Evolutionary conservation across 2,888 invertebrate genomes (phyloP), one percentile per base, ranked within the genome.

Genomic region (Margaritifera margaritifera): DNA sequence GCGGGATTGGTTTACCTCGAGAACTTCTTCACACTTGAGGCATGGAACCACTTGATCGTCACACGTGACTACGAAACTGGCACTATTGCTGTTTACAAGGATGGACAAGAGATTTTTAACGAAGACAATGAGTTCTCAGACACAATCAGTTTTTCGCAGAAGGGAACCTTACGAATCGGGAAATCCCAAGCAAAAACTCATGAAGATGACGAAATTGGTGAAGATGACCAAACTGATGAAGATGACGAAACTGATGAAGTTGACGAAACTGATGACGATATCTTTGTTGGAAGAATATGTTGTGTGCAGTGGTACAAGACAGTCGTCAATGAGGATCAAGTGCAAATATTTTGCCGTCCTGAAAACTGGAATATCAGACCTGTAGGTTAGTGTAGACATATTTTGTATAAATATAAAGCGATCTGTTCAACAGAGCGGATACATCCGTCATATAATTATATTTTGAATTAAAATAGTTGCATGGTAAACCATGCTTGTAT

Each of bases 41-140:
- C 51, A 19, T 77, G 77, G 77, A 77, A 74, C 50, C 72, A 72
- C 69, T 67, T 77, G 63, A 62, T 66, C 1, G 65, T 77, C 11
- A 58, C 77, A 62, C 72, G 77, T 54, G 70, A 72, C 19, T 77
- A 64, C 50, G 31, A 58, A 54, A 77, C 72, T 6, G 77, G 77
- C 54, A 64, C 50, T 55, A 77, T 77, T 54, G 63, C 68, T 25
- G 72, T 77, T 51, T 70, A 68, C 62, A 71, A 69, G 60, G 69
- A 72, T 64, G 74, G 69, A 0, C 27, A 31, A 8, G 72, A 74
- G 56, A 64, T 72, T 71, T 77, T 74, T 56, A 74, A 77, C 53
- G 72, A 74, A 52, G 77, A 77, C 63, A 74, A 77, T 53, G 74
- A 74, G 50, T 77, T 77, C 62, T 77, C 77, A 20, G 77, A 74